Conservation (phyloP, 2,113 vertebrate genomes). For the Tachysurus fulvidraco region DNA sequence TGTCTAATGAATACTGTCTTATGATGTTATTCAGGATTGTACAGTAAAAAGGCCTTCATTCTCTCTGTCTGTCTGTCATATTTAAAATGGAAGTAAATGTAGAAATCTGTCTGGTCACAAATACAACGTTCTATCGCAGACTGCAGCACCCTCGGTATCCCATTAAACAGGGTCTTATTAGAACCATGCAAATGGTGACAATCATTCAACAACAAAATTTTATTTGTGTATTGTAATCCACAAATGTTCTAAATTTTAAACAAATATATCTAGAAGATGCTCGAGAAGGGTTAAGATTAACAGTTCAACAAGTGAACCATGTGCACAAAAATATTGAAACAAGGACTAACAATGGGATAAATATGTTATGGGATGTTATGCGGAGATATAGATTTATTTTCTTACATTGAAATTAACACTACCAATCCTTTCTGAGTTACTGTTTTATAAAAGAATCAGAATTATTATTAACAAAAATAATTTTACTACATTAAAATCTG, state of each 20-base stretch:
- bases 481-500: neutral
- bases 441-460: neutral
- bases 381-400: neutral
- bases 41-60: neutral
- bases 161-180: neutral
- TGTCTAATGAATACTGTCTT: constrained; percentile 7
- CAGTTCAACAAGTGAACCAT: neutral
- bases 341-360: neutral
- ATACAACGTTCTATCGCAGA: neutral
- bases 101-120: neutral
- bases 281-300: neutral
- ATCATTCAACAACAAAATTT: neutral
- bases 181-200: neutral
- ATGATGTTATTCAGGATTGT: constrained; percentile 16
- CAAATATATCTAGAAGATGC: neutral
- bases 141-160: neutral
- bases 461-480: no score
- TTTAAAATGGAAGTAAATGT: neutral
- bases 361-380: neutral
- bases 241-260: neutral
- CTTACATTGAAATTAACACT: neutral
- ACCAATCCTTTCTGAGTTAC: neutral
- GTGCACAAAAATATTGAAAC: neutral
- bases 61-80: neutral
- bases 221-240: neutral